Conservation (phyloP, 2,113 vertebrate species). For the Hippocampus barbouri region DNA sequence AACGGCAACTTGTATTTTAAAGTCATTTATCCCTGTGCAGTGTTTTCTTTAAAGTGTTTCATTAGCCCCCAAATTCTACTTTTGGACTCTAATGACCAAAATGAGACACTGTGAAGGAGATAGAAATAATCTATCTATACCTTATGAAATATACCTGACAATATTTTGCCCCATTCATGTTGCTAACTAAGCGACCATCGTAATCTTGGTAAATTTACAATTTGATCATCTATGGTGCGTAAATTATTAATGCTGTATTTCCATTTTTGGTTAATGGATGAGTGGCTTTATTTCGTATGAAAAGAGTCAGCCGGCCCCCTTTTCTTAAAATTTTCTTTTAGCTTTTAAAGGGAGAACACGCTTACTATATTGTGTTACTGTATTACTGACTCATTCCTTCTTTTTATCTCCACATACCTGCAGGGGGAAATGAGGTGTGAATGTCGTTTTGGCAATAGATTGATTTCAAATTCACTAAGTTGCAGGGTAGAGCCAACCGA, state of each 20-base stretch:
- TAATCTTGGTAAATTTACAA: background rate
- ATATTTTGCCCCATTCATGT: background rate
- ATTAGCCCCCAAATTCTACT: background rate
- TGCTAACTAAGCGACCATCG: background rate
- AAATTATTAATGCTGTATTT: background rate
- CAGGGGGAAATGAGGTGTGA: conserved; percentile 1
- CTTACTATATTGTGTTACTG: too few species aligned
- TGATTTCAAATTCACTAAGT: conserved; percentile 3
- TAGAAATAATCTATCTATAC: background rate
- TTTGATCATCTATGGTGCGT: background rate
- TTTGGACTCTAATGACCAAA: background rate
- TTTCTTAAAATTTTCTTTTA: too few species aligned
- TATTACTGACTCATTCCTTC: background rate
- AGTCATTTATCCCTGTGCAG: background rate
- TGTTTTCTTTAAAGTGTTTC: background rate
- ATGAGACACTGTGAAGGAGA: background rate
- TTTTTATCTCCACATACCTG: background rate
- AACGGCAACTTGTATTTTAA: too few species aligned
- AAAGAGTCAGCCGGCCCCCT: background rate
- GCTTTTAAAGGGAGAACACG: background rate
- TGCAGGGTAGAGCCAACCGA: background rate
- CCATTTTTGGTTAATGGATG: background rate
- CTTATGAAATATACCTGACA: background rate
- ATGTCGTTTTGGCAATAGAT: conserved; percentile 2
- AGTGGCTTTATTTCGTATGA: background rate